These are phyloP conservation scores for Pantherophis guttatus DNA, from an alignment of 2,113 vertebrate genomes.

Conservation along the genomic window DNA sequence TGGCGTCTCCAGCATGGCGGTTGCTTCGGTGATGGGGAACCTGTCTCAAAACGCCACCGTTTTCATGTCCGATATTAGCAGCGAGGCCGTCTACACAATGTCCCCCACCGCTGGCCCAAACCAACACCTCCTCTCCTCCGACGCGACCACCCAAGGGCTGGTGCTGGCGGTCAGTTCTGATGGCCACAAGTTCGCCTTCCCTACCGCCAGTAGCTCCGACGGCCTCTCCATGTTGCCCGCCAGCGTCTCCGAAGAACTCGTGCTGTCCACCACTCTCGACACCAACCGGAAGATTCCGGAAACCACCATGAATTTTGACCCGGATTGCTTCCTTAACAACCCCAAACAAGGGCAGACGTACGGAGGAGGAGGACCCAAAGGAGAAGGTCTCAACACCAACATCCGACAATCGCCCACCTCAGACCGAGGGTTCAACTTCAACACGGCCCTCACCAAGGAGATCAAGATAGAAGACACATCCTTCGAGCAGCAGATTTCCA, in stretches of 20 bases:
- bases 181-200: slow-evolving; percentile 96
- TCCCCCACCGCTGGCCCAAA: slow-evolving; percentile 90
- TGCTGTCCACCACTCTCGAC: slow-evolving; percentile 93
- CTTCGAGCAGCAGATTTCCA: slow-evolving; percentile 97
- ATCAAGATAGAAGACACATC: slow-evolving; percentile 98
- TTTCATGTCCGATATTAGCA: slow-evolving; percentile 97
- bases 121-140: slow-evolving; percentile 90
- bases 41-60: slow-evolving; percentile 91
- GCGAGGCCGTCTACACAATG: slow-evolving; percentile 94
- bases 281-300: slow-evolving; percentile 91
- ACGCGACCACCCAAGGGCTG: slow-evolving; percentile 86
- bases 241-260: slow-evolving; percentile 91
- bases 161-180: slow-evolving; percentile 90
- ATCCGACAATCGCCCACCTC: slow-evolving; percentile 83
- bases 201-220: slow-evolving; percentile 81
- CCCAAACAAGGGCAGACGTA: slow-evolving; percentile 99
- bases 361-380: slow-evolving; percentile 91
- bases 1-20: slow-evolving; percentile 89
- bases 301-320: slow-evolving; percentile 97
- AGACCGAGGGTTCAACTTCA: slow-evolving; percentile 84
- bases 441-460: slow-evolving; percentile 85
- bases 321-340: slow-evolving; percentile 99
- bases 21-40: slow-evolving; percentile 93
- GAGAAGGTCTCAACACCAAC: slow-evolving; percentile 77
- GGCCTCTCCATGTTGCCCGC: slow-evolving; percentile 87